phyloP scores from a whole-genome alignment of 2,888 invertebrate species.

The Atherix ibis region DNA sequence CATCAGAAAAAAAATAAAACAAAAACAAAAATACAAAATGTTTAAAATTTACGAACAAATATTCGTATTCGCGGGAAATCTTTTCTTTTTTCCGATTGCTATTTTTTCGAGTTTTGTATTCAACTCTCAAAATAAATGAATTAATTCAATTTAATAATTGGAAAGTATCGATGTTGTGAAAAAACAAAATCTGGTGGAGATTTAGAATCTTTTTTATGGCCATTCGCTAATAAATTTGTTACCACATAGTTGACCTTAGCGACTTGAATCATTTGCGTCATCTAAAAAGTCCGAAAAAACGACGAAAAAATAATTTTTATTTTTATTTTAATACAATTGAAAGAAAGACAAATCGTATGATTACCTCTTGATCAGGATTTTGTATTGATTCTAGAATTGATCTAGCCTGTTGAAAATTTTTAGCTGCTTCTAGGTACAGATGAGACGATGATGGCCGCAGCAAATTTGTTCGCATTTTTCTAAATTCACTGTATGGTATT shows the following conservation, averaged over 20 bases:
- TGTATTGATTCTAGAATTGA: constrained; percentile 69
- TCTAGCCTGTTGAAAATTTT: constrained; percentile 84
- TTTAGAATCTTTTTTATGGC: constrained; percentile 76
- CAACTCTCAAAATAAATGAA: not conserved
- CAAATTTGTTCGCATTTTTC: constrained; percentile 59
- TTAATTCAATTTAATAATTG: constrained; percentile 57
- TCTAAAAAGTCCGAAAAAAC: constrained; percentile 36
- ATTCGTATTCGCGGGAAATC: too few species aligned
- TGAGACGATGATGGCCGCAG: constrained; percentile 43
- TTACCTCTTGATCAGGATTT: constrained; percentile 65
- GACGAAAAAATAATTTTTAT: constrained; percentile 1
- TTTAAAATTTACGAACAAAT: too few species aligned
- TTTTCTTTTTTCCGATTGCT: too few species aligned
- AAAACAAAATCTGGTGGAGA: constrained; percentile 85
- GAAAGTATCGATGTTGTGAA: constrained; percentile 74
- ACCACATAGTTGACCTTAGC: constrained; percentile 94
- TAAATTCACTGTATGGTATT: constrained; percentile 77
- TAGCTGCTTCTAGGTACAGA: constrained; percentile 68
- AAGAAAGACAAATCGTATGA: constrained; percentile 5
- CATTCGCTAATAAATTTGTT: constrained; percentile 78
- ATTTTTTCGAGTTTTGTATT: too few species aligned
- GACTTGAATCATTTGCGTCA: constrained; percentile 68
- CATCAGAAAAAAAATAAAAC: too few species aligned
- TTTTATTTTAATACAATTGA: not conserved
- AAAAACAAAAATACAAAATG: too few species aligned